A percentile compares a stretch with the other conserved stretches of the same genome.
Evolutionary conservation across 2,797 vertebrate species (phyloP).

Genomic region (Geotrypetes seraphini): DNA sequence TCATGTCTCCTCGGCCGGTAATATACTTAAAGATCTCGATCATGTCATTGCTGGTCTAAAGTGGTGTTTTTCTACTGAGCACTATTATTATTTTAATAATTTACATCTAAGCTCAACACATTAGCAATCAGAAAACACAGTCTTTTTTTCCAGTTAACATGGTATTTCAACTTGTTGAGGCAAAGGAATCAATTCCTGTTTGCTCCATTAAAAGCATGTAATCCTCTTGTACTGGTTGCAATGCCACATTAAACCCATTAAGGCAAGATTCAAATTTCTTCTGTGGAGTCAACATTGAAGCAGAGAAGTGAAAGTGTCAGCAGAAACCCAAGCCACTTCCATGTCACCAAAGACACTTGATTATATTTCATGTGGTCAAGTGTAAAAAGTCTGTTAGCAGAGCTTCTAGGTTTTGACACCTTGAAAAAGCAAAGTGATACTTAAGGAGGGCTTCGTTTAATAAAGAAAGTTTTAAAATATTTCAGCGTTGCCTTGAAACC

Average conservation of each 20-base stretch:
- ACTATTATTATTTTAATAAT: too few species aligned
- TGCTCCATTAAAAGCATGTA: slow-evolving; percentile 9
- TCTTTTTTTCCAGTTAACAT: too few species aligned
- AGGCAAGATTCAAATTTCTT: not conserved
- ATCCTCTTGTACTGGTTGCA: slow-evolving; percentile 12
- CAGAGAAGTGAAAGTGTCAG: not conserved
- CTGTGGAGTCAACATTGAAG: not conserved
- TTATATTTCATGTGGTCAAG: not conserved
- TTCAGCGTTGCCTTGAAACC: not conserved
- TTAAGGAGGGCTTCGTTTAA: not conserved
- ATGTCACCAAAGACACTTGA: not conserved
- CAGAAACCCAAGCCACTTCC: not conserved
- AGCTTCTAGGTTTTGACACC: not conserved
- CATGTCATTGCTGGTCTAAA: too few species aligned
- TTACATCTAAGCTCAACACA: too few species aligned
- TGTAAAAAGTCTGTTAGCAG: not conserved
- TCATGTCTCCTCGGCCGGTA: too few species aligned
- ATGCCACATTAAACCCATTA: slow-evolving; percentile 7
- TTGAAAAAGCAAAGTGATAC: slow-evolving; percentile 4
- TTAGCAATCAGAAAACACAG: too few species aligned
- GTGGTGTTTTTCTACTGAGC: too few species aligned
- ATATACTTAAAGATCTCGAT: too few species aligned
- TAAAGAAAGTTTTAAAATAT: not conserved
- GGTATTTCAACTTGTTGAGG: too few species aligned
- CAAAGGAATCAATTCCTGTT: slow-evolving; percentile 3